phyloP scores from a whole-genome alignment of 1,140 invertebrate species.

The Hestina assimilis region DNA sequence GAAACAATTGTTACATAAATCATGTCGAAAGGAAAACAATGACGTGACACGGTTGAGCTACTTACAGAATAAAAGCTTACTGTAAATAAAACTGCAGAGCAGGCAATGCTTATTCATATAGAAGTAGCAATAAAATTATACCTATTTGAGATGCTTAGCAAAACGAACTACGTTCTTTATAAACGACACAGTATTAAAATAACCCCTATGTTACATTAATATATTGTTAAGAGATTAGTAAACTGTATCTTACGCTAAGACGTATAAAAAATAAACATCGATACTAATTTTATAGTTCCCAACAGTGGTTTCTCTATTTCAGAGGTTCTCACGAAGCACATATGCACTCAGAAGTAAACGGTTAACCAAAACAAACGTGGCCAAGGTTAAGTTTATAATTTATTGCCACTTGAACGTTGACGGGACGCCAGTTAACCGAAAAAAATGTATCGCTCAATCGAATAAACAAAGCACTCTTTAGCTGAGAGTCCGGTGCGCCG shows the following conservation, averaged over 20 bases:
- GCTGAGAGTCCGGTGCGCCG: conserved; percentile 17
- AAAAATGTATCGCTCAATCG: conserved; percentile 46
- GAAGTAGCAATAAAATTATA: too few species aligned
- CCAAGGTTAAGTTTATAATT: conserved; percentile 75
- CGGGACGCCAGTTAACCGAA: conserved; percentile 44
- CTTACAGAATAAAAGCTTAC: too few species aligned
- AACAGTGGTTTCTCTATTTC: conserved; percentile 1
- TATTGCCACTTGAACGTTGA: conserved; percentile 69
- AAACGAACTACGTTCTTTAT: too few species aligned
- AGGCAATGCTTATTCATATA: too few species aligned
- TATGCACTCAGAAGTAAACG: conserved; percentile 47
- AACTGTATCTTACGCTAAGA: neutral
- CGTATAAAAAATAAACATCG: conserved; percentile 8
- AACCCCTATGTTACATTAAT: neutral
- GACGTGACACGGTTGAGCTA: too few species aligned
- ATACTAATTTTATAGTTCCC: conserved; percentile 1
- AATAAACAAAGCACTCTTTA: conserved; percentile 62
- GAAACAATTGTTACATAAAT: too few species aligned
- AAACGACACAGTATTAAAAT: neutral
- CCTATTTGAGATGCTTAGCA: too few species aligned
- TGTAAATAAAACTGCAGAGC: too few species aligned
- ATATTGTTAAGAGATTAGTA: neutral
- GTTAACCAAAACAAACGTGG: conserved; percentile 70
- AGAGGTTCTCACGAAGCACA: conserved; percentile 64
- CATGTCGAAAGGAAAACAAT: too few species aligned